Base-by-base conservation (phyloP, 2,888 invertebrate species). In the Andrena flavipes region DNA sequence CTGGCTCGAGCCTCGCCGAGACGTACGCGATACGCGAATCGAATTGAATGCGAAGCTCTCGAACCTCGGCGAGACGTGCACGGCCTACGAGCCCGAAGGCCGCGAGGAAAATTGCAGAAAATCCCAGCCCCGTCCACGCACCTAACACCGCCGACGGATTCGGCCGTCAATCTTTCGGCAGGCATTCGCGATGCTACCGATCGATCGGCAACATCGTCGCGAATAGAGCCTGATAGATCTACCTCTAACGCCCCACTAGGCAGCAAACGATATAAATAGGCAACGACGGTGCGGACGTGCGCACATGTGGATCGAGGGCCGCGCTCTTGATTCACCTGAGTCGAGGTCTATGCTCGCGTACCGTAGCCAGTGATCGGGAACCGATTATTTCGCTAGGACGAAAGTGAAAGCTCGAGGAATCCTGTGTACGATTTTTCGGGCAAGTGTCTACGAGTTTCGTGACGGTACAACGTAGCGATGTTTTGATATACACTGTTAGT, bases 151-250 rank as follows among this genome's bases (percentile, higher is more conserved):
- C 87, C 91, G 93, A 92, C 91, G 91, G 93, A 93, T 92, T 88
- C 88, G 90, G 81, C 89, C 93, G 93, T 93, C 93, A 92, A 93
- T 93, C 93, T 93, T 91, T 93, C 92, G 89, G 80, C 92, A 84
- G 78, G 68, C 84, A 88, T 89, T 89, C 92, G 92, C 90, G 89
- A 90, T 92, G 88, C 91, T 91, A 91, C 92, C 93, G 88, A 84
- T 81, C 82, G 76, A 76, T 80, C 80, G 84, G 82, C 87, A 78
- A 83, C 85, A 80, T 82, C 88, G 73, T 48, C 82, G 81, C 76
- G 85, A 85, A 86, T 86, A 88, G 82, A 75, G 60, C 72, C 67
- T 85, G 77, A 85, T 89, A 84, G 85, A 88, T 89, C 89, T 86
- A 89, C 88, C 89, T 87, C 88, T 87, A 87, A 88, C 85, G 84